Base-by-base conservation (phyloP, 2,888 invertebrate genomes). In the Sarcophaga subvicina region DNA sequence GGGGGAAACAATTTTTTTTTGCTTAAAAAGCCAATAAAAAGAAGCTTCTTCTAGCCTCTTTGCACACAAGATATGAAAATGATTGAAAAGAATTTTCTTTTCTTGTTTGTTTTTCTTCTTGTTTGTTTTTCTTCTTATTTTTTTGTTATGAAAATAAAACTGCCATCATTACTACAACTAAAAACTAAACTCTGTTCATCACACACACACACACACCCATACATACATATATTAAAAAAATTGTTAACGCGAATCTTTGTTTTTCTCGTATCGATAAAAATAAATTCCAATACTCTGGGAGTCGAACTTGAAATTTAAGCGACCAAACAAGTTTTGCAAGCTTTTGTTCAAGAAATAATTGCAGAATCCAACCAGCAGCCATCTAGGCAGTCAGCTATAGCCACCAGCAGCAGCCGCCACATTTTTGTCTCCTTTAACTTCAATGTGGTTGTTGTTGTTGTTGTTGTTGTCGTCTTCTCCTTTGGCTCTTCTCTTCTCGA, bases 271-370 rank as follows among this genome's bases (percentile, higher is more conserved):
- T 85, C 78, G 69, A 69, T 78, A 76, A 20, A 78, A 80, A 62
- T 25, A 77, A 87, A 84, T 87, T 87, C 83, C 87, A 75, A 66
- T 62, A 80, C 69, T 37, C 37, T 37, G 6, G 37, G 27, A 27
- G 27, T 70, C 83, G 83, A 86, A 82, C 86, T 85, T 80, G 84
- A 85, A 80, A 80, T 63, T 80, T 77, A 83, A 78, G 66, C 80
- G 45, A 45, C 69, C 59, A 79, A 87, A 87, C 83, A 84, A 81
- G 87, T 87, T 84, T 81, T 20, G 70, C 84, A 78, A 71, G 62
- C 80, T 81, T 83, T 11, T 20, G 63, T 22, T 49, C 10, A 54
- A 66, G 70, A 80, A 76, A 76, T 84, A 80, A 76, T 81, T 81
- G 73, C 78, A 75, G 64, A 54, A 17, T 17, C 47, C 69, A 62